Evolutionary conservation across 2,888 invertebrate genomes (phyloP).

Genomic region (Clistopyga incitator): DNA sequence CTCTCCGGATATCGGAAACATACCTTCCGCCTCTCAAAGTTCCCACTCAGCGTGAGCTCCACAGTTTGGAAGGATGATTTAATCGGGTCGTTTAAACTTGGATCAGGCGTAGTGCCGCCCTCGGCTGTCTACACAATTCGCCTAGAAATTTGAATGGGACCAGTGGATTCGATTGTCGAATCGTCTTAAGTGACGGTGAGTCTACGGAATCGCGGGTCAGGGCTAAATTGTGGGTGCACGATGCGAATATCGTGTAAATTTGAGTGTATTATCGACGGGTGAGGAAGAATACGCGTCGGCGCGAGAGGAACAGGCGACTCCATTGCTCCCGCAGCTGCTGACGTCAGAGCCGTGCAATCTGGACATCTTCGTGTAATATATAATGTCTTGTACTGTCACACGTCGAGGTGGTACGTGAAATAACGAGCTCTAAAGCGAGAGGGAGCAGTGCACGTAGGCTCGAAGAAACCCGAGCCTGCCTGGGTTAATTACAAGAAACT

Average conservation of each 20-base stretch:
- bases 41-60: background rate
- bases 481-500: slow-evolving; percentile 51
- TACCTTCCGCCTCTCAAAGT: slow-evolving; percentile 6
- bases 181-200: background rate
- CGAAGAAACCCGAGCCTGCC: slow-evolving; percentile 9
- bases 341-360: slow-evolving; percentile 43
- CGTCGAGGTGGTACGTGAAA: slow-evolving; percentile 5
- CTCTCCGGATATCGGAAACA: background rate
- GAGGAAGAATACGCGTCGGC: background rate
- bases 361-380: slow-evolving; percentile 26
- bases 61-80: slow-evolving; percentile 1
- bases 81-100: slow-evolving; percentile 18
- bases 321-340: slow-evolving; percentile 24
- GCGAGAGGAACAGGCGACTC: slow-evolving; percentile 23
- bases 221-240: background rate
- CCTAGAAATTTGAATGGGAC: background rate
- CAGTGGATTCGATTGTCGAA: background rate
- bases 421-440: background rate
- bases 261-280: slow-evolving; percentile 13
- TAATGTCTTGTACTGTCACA: background rate
- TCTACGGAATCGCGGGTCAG: background rate
- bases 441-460: background rate
- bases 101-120: background rate
- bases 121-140: background rate
- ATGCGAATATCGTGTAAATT: slow-evolving; percentile 2